Conservation (phyloP, 2,113 vertebrate species). For the Todiramphus chloris region DNA sequence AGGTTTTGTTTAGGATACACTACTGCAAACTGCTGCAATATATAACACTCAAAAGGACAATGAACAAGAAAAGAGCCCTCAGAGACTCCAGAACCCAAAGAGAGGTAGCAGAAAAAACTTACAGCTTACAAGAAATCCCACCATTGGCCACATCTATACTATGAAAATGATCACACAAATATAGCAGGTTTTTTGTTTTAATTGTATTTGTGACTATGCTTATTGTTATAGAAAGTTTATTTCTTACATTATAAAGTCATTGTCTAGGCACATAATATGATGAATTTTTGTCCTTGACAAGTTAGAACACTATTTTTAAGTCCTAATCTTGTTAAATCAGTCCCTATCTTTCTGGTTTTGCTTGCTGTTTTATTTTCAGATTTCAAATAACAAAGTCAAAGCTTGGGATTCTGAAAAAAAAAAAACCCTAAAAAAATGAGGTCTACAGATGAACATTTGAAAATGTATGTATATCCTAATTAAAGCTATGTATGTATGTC, state of each 20-base stretch:
- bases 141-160: not conserved
- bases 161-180: not conserved
- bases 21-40: not conserved
- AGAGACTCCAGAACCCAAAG: not conserved
- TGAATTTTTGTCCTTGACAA: not conserved
- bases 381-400: constrained; percentile 35
- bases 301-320: not conserved
- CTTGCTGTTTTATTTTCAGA: constrained; percentile 20
- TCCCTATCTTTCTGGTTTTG: not conserved
- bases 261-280: not conserved
- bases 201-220: not conserved
- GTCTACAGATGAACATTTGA: not conserved
- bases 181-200: not conserved
- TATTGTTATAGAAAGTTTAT: not conserved
- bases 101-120: not conserved
- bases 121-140: not conserved
- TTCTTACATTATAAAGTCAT: not conserved
- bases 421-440: not conserved
- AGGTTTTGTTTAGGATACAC: not conserved
- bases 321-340: constrained; percentile 23
- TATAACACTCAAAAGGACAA: not conserved
- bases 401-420: not conserved
- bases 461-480: not conserved
- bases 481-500: not conserved
- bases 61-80: accelerated